A percentile compares a stretch with the other conserved stretches of the same genome.
Conservation (phyloP, 2,888 invertebrate genomes). For the Hoplodrina ambigua region DNA sequence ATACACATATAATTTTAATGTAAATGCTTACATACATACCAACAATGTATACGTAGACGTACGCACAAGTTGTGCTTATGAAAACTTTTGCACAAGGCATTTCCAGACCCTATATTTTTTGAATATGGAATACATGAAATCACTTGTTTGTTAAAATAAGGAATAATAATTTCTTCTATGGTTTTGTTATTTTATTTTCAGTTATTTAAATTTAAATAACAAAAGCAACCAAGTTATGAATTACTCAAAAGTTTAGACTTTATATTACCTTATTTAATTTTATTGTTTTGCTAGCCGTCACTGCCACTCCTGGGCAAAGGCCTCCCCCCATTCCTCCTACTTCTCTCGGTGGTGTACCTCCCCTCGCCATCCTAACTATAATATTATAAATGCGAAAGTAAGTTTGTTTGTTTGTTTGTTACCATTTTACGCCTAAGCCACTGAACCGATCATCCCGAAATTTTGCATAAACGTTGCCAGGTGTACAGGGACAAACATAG, state of each 20-base stretch:
- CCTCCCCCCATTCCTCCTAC: no score
- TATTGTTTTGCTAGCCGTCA: no score
- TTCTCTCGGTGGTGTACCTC: no score
- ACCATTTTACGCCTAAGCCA: no score
- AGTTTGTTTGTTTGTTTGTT: no score
- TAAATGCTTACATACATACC: slow-evolving; percentile 34
- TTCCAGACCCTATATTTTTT: not conserved
- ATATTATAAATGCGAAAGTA: no score
- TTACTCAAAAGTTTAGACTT: slow-evolving; percentile 8
- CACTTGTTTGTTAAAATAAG: not conserved
- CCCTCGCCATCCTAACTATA: no score
- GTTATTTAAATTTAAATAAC: not conserved
- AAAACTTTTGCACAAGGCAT: slow-evolving; percentile 8
- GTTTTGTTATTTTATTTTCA: not conserved
- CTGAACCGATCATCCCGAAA: no score
- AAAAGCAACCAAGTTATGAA: not conserved
- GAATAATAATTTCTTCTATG: not conserved
- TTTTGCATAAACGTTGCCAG: no score
- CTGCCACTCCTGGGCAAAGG: no score
- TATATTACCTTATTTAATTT: not conserved
- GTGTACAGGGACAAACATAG: no score
- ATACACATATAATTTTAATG: slow-evolving; percentile 53
- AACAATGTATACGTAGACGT: slow-evolving; percentile 13
- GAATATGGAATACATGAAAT: not conserved
- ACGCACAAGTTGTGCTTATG: slow-evolving; percentile 24